A percentile compares a stretch with the other conserved stretches of the same genome.
Evolutionary conservation across 2,888 invertebrate species (phyloP).

Genomic region (Apodemia hepburni): DNA sequence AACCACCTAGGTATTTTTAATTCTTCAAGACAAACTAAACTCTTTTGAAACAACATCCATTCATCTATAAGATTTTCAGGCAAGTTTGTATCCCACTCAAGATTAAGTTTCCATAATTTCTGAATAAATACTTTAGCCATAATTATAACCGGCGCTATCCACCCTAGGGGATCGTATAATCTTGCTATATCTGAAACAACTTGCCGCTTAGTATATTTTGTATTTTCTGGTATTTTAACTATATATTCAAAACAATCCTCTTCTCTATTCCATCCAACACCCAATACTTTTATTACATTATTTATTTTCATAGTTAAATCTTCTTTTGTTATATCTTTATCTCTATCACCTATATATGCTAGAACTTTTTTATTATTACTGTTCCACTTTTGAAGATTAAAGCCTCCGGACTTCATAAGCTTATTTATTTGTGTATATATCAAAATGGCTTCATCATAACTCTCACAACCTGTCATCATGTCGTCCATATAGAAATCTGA

Average conservation of each 20-base stretch:
- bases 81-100: conserved; percentile 31
- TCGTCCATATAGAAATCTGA: conserved; percentile 33
- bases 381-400: conserved; percentile 35
- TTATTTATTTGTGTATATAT: conserved; percentile 31
- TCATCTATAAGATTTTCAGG: neutral
- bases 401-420: conserved; percentile 36
- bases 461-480: conserved; percentile 30
- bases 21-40: conserved; percentile 2
- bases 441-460: conserved; percentile 26
- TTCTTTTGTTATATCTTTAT: neutral
- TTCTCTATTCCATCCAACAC: conserved; percentile 18
- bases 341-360: neutral
- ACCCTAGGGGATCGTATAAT: conserved; percentile 26
- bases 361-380: conserved; percentile 24
- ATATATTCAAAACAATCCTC: conserved; percentile 17
- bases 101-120: conserved; percentile 24
- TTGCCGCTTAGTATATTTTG: conserved; percentile 19
- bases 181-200: conserved; percentile 27
- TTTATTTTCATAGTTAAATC: conserved; percentile 15
- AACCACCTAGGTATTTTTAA: conserved; percentile 14
- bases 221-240: neutral
- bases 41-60: neutral
- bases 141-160: conserved; percentile 6
- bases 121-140: neutral
- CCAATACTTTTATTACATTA: conserved; percentile 22